Evolutionary conservation across 2,797 vertebrate genomes (phyloP), one percentile per base, ranked within the genome.

Genomic region (Intellagama lesueurii): DNA sequence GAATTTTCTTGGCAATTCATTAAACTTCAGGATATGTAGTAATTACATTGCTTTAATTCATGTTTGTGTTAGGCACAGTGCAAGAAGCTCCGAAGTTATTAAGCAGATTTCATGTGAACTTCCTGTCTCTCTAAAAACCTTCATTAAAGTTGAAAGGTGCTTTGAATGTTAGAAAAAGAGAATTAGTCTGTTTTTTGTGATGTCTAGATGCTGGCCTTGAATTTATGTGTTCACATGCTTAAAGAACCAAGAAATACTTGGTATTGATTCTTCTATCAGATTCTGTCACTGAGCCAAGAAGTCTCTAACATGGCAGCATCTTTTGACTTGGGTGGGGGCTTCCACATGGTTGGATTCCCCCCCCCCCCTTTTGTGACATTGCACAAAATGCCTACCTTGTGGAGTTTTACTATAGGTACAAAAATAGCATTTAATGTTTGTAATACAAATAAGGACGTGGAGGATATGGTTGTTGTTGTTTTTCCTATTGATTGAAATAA

Each of bases 1-100:
- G 64, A 85, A 94, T 94, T 93, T 92, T 94, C 89, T 89, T 76
- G 93, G 85, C 70, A 88, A 24, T 86, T 68, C 70, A 77, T 90
- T 82, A 76, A 69, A 68, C 91, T 91, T 92, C 87, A 89, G 94
- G 94, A 91, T 93, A 91, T 80, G 81, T 78, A 84, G 92, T 76
- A 79, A 87, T 94, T 93, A 92, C 91, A 85, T 93, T 86, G 11
- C 26, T 80, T 76, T 93, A 83, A 93, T 90, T 89, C 82, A 32
- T 81, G 9, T 0, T 79, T 22, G 22, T 44, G 80, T 11, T 0
- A 49, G 26, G 30, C 24, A 64, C 68, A 30, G 11, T 22, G 3
- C 22, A 35, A 56, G 79, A 47, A 81, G 5, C 49, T 44, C 66
- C 1, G 82, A 52, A 87, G 52, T 22, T 30, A 5, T 19, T 68